Evolutionary conservation across 2,797 vertebrate genomes (phyloP).

Genomic region (Enteromius radiatus): DNA sequence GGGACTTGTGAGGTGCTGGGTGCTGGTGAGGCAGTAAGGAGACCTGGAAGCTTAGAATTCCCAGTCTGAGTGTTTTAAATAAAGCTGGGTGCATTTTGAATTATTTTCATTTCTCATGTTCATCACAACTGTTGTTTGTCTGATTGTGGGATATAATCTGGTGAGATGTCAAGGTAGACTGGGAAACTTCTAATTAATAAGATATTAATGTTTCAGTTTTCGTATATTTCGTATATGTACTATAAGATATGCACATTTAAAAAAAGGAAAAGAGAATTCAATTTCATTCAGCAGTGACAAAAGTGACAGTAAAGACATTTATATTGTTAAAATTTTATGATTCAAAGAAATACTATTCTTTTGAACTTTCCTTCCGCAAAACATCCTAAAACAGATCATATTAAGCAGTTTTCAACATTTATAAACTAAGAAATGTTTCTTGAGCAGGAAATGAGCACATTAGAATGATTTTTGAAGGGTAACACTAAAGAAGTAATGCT

Average conservation of each 20-base stretch:
- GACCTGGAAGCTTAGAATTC: constrained; percentile 14
- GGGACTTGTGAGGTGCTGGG: constrained; percentile 23
- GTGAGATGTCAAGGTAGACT: not conserved
- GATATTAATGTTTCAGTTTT: not conserved
- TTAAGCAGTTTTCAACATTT: not conserved
- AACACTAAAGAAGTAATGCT: not conserved
- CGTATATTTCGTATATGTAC: not conserved
- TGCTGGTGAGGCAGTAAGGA: not conserved
- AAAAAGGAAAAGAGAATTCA: not conserved
- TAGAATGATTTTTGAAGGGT: not conserved
- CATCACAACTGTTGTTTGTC: not conserved
- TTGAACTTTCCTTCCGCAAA: not conserved
- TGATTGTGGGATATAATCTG: not conserved
- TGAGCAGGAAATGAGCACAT: not conserved
- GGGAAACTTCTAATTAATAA: not conserved
- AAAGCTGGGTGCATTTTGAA: not conserved
- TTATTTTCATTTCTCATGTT: not conserved
- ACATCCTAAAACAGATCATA: not conserved
- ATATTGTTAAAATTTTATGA: not conserved
- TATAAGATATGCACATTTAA: not conserved
- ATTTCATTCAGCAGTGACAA: not conserved
- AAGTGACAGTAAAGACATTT: not conserved
- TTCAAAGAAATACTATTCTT: not conserved
- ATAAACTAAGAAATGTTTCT: not conserved
- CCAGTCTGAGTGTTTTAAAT: constrained; percentile 1